phyloP scores from a whole-genome alignment of 2,888 invertebrate genomes.

The Nebria brevicollis region DNA sequence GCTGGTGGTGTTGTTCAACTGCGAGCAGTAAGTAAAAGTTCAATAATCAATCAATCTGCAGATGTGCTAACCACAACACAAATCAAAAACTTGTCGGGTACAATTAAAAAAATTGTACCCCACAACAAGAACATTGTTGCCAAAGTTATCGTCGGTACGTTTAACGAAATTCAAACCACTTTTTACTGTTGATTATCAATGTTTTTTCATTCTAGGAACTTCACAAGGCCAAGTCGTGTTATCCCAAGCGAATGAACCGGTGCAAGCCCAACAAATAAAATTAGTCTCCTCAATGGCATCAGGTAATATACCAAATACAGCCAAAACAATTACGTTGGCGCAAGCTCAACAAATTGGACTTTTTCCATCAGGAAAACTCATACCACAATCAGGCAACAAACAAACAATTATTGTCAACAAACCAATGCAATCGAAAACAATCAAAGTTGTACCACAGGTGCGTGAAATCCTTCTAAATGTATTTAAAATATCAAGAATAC shows the following conservation, averaged over 20 bases:
- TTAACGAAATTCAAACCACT: neutral
- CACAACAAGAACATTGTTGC: conserved; percentile 39
- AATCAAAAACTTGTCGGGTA: conserved; percentile 14
- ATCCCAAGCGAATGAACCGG: conserved; percentile 45
- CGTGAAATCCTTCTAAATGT: neutral
- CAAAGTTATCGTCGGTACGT: conserved; percentile 32
- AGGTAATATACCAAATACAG: conserved; percentile 58
- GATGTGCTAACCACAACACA: conserved; percentile 45
- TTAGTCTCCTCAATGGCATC: conserved; percentile 50
- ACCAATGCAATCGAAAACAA: conserved; percentile 55
- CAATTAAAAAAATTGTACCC: conserved; percentile 36
- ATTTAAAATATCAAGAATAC: neutral
- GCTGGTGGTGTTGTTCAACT: conserved; percentile 58
- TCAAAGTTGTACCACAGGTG: conserved; percentile 59
- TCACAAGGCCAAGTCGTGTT: conserved; percentile 30
- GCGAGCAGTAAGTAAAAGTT: conserved; percentile 61
- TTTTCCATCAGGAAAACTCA: conserved; percentile 64
- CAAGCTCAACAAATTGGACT: conserved; percentile 74
- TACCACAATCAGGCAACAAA: conserved; percentile 64
- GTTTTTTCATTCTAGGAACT: neutral
- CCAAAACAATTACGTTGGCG: conserved; percentile 73
- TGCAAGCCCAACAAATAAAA: conserved; percentile 49
- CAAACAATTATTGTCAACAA: conserved; percentile 62
- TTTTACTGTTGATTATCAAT: neutral
- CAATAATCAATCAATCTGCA: conserved; percentile 49